These are phyloP conservation scores for Dasysyrphus tricinctus DNA, from an alignment of 2,888 invertebrate species.

Conservation along the genomic window DNA sequence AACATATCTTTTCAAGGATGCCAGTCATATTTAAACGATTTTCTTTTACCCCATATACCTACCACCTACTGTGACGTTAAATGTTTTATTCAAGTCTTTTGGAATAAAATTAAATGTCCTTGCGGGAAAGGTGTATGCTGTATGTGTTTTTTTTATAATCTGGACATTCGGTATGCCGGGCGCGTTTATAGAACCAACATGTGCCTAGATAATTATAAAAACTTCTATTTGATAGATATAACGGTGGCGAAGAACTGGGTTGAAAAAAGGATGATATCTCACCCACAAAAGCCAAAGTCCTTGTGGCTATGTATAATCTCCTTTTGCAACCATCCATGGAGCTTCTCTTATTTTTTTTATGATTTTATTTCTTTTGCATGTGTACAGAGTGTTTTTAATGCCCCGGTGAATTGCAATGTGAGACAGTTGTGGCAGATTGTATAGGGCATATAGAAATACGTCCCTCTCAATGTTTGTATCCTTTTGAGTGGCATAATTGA, in stretches of 20 bases:
- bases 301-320: conserved; percentile 43
- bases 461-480: conserved; percentile 64
- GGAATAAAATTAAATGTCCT: conserved; percentile 30
- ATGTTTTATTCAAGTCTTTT: conserved; percentile 67
- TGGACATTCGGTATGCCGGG: conserved; percentile 42
- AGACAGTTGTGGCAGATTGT: conserved; percentile 53
- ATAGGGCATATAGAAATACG: conserved; percentile 22
- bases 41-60: background rate
- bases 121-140: conserved; percentile 19
- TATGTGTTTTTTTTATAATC: conserved; percentile 30
- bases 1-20: conserved; percentile 61
- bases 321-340: conserved; percentile 10
- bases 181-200: conserved; percentile 49
- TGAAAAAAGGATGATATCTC: conserved; percentile 8
- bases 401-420: conserved; percentile 58
- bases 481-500: conserved; percentile 74
- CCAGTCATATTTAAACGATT: conserved; percentile 61
- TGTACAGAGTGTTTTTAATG: conserved; percentile 66
- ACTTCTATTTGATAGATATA: conserved; percentile 61
- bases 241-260: conserved; percentile 3
- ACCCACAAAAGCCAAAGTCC: conserved; percentile 38
- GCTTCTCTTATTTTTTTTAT: background rate
- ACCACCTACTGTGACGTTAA: background rate
- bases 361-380: background rate
- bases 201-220: conserved; percentile 66